phyloP scores from a whole-genome alignment of 2,888 invertebrate genomes.

The Mesodorylaimus sp. region DNA sequence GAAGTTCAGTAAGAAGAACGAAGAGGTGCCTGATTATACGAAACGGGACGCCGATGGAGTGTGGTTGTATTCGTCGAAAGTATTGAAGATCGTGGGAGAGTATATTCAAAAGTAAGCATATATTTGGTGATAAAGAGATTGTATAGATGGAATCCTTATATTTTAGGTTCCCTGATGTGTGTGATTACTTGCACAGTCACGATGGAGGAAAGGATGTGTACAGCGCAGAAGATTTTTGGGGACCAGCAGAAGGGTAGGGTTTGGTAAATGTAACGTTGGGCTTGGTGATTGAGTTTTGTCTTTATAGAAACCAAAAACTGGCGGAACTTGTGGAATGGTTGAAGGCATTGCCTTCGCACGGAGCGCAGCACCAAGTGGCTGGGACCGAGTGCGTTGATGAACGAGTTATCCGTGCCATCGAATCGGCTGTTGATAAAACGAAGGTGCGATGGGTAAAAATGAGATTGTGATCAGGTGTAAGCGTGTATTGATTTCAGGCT shows the following conservation, averaged over 20 bases:
- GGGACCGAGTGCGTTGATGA: constrained; percentile 53
- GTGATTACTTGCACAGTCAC: constrained; percentile 41
- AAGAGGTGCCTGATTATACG: constrained; percentile 62
- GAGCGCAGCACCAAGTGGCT: constrained; percentile 46
- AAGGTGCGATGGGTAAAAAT: too few relatives aligned
- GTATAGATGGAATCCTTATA: not conserved
- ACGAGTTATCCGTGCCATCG: constrained; percentile 42
- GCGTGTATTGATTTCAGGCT: too few relatives aligned
- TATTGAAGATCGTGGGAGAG: constrained; percentile 47
- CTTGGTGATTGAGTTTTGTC: too few relatives aligned
- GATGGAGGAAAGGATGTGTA: constrained; percentile 42
- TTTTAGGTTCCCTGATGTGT: constrained; percentile 50
- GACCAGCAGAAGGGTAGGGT: constrained; percentile 37
- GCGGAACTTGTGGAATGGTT: constrained; percentile 46
- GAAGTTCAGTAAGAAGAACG: constrained; percentile 59
- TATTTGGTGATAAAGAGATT: not conserved
- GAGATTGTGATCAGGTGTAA: too few relatives aligned
- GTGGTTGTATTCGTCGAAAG: constrained; percentile 65
- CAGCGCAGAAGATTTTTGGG: constrained; percentile 47
- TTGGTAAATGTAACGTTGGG: too few relatives aligned
- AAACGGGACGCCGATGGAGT: constrained; percentile 40
- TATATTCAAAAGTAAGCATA: constrained; percentile 43
- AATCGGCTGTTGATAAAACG: too few relatives aligned
- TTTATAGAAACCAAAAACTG: too few relatives aligned
- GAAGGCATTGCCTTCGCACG: constrained; percentile 47